Evolutionary conservation across 2,888 invertebrate species (phyloP), one percentile per base, ranked within the genome.

Genomic region (Napeogenes sylphis): DNA sequence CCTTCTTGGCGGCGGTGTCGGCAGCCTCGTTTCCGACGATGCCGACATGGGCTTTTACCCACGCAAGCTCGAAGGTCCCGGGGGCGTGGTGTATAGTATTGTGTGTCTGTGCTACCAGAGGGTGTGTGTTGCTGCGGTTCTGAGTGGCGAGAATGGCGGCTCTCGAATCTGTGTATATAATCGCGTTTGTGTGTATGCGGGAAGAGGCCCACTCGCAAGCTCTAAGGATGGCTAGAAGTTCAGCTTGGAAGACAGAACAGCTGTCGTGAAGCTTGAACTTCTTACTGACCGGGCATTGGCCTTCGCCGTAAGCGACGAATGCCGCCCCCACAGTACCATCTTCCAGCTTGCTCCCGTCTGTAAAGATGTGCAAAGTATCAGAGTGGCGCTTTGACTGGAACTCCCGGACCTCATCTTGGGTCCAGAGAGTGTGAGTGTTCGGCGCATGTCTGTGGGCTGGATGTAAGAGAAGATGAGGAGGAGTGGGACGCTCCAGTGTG

Each of bases 271-370:
- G 13, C 35, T 55, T 45, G 14, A 45, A 60, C 35, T 60, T 60
- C 13, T 46, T 55, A n/a, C n/a, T n/a, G 14, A 30, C 32, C 10
- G 38, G 35, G 3, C 14, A 13, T 2, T 47, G 10, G 4, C 13
- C 53, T 35, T 30, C 56, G 42, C 51, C 61, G 5, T 12, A 61
- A n/a, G n/a, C 13, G 30, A 61, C 56, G 35, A 61, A 61, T 14
- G 56, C 61, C 2, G 61, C 61, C 21, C 61, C 61, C 2, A 53
- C 53, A 5, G 56, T 10, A 4, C 47, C n/a, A 51, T 51, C 53
- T 12, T 61, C 61, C 1, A 33, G 59, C n/a, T 59, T 59, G 55
- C 59, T 59, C 30, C 59, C 59, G n/a, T 59, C 59, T 1, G 56
- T 61, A 56, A 45, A 57, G 30, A 32, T 32, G 45, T 57, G 57